phyloP scores from a whole-genome alignment of 2,113 vertebrate species.

The Melanerpes aurifrons region DNA sequence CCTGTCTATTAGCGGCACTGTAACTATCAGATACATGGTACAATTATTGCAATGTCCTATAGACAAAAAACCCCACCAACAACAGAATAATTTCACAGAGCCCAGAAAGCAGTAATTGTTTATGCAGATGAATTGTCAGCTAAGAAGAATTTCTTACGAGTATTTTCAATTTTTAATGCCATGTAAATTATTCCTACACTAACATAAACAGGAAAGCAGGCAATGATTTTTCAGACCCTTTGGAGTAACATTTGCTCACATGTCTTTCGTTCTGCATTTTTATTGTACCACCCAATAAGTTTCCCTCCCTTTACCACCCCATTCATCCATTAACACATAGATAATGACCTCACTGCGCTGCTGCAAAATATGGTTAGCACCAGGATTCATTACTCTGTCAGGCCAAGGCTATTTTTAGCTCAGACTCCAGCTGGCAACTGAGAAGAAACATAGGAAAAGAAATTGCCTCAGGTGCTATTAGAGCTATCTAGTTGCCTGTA shows the following conservation, averaged over 20 bases:
- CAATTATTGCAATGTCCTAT: neutral
- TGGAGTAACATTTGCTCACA: neutral
- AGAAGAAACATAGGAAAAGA: slow-evolving; percentile 42
- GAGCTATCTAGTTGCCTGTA: slow-evolving; percentile 55
- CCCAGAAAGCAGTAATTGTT: slow-evolving; percentile 17
- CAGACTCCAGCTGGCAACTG: slow-evolving; percentile 44
- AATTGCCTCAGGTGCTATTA: slow-evolving; percentile 52
- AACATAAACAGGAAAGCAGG: slow-evolving; percentile 41
- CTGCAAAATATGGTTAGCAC: neutral
- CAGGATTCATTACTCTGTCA: slow-evolving; percentile 61
- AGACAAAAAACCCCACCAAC: neutral
- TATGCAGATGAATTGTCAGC: slow-evolving; percentile 3
- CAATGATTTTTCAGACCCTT: slow-evolving; percentile 35
- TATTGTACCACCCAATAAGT: neutral
- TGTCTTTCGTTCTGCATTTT: neutral
- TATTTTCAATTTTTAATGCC: slow-evolving; percentile 59
- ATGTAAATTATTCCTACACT: slow-evolving; percentile 37
- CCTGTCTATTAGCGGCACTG: neutral
- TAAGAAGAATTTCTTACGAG: slow-evolving; percentile 26
- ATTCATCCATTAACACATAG: slow-evolving; percentile 46
- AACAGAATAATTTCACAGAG: slow-evolving; percentile 13
- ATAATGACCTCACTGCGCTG: slow-evolving; percentile 33
- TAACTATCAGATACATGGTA: neutral
- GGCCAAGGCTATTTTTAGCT: slow-evolving; percentile 47
- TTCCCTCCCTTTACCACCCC: neutral